Percentiles rank a stretch among this genome's conserved stretches.
Conservation (phyloP, 2,797 vertebrate genomes). For the Chloroceryle amazona region DNA sequence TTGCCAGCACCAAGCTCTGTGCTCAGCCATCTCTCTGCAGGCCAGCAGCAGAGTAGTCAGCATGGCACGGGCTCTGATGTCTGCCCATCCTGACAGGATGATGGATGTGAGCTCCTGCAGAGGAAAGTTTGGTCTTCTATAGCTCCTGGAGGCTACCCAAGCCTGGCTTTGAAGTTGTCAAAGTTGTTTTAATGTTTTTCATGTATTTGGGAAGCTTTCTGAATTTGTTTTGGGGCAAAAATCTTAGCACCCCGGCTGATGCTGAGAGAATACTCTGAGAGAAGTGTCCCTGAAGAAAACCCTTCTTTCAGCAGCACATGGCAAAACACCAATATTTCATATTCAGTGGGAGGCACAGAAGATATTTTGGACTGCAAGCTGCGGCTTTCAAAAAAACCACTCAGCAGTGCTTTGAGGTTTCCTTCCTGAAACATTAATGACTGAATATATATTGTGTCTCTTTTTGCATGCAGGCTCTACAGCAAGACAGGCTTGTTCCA, state of each 20-base stretch:
- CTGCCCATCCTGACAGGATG: background rate
- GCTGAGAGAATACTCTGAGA: background rate
- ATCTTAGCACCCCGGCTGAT: background rate
- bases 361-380: constrained; percentile 21
- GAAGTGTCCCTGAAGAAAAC: background rate
- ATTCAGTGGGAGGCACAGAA: background rate
- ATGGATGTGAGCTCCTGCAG: background rate
- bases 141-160: background rate
- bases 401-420: constrained; percentile 3
- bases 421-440: background rate
- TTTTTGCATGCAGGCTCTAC: background rate
- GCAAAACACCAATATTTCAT: background rate
- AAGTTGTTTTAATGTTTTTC: background rate
- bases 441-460: background rate
- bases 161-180: background rate
- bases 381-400: background rate
- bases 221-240: background rate
- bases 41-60: background rate
- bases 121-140: background rate
- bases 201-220: background rate
- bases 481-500: background rate
- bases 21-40: background rate
- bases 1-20: fast-evolving
- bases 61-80: background rate
- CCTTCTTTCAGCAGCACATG: background rate